phyloP scores from a whole-genome alignment of 2,113 vertebrate genomes.

The Sinocyclocheilus anophthalmus region DNA sequence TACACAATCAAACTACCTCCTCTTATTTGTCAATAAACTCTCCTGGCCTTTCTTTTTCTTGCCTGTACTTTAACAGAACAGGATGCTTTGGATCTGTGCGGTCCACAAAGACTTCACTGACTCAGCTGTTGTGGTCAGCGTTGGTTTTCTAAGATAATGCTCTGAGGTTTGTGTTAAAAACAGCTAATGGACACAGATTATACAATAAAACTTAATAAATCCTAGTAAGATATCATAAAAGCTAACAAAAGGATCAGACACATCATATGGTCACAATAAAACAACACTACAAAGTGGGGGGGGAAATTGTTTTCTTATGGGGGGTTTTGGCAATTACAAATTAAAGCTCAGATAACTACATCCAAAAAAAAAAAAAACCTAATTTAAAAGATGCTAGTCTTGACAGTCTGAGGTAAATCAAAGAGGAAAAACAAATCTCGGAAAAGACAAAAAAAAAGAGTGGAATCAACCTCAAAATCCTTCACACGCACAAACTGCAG shows the following conservation, averaged over 20 bases:
- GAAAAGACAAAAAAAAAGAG: neutral
- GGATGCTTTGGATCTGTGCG: neutral
- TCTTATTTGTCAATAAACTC: conserved; percentile 7
- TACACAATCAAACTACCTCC: conserved; percentile 12
- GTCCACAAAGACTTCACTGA: conserved; percentile 26
- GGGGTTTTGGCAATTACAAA: neutral
- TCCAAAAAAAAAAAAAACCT: neutral
- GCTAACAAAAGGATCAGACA: neutral
- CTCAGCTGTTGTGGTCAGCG: conserved; percentile 3
- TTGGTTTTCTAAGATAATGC: conserved; percentile 22
- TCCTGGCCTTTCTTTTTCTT: neutral
- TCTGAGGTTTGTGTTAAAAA: conserved; percentile 29
- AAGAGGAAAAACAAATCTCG: neutral
- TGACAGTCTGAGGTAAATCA: neutral
- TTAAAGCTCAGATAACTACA: neutral
- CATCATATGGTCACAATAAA: neutral
- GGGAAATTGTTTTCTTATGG: neutral
- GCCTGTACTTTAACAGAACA: neutral
- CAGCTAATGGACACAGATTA: conserved; percentile 8
- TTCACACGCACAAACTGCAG: neutral
- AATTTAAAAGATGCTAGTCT: neutral
- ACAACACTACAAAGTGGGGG: neutral
- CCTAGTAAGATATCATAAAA: neutral
- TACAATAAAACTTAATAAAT: neutral
- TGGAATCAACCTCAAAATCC: neutral